Evolutionary conservation across 2,113 vertebrate species (phyloP).

Genomic region (Calypte anna): DNA sequence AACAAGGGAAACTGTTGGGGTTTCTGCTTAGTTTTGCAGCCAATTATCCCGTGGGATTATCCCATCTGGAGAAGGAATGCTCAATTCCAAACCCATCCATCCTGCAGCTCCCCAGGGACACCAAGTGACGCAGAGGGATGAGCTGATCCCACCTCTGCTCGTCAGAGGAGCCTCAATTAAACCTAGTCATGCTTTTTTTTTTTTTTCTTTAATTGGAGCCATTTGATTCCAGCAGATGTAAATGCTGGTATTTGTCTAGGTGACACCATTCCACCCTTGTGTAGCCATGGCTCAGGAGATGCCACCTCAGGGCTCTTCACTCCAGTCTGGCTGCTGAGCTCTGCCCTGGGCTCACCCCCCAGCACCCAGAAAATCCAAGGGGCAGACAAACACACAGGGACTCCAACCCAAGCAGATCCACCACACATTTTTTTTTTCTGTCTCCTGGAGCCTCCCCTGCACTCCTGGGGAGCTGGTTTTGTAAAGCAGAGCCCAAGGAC

Average conservation of each 20-base stretch:
- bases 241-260: not conserved
- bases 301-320: not conserved
- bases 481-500: not conserved
- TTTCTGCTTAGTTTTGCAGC: not conserved
- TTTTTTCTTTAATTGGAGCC: not conserved
- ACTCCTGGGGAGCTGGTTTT: not conserved
- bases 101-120: not conserved
- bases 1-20: too few relatives aligned
- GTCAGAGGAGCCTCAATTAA: not conserved
- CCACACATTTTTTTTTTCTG: too few relatives aligned
- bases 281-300: not conserved
- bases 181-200: not conserved
- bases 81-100: not conserved
- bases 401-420: not conserved
- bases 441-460: not conserved
- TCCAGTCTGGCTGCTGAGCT: not conserved
- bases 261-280: not conserved
- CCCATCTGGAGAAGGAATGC: not conserved
- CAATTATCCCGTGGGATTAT: not conserved
- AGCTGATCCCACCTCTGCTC: not conserved
- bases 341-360: not conserved
- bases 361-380: too few relatives aligned
- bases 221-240: not conserved
- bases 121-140: not conserved
- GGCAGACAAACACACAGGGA: too few relatives aligned